phyloP scores from a whole-genome alignment of 2,797 vertebrate species.

The Lepus townsendii region DNA sequence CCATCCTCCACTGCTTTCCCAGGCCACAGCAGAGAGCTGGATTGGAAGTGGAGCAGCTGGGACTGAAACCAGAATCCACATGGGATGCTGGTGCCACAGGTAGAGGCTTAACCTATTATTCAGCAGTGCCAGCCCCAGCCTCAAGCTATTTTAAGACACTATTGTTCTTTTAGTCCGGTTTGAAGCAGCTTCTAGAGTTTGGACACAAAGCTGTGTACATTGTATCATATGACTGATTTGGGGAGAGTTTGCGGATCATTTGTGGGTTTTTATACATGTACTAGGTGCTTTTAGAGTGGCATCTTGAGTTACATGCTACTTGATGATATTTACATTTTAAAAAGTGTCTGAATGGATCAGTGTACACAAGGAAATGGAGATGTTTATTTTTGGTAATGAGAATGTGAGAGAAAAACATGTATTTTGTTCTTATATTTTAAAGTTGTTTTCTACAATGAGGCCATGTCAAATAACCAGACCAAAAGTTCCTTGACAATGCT shows the following conservation, averaged over 20 bases:
- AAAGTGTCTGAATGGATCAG: background rate
- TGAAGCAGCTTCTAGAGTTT: background rate
- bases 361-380: background rate
- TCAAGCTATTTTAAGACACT: slow-evolving; percentile 13
- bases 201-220: background rate
- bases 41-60: too few relatives aligned
- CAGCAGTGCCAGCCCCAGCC: too few relatives aligned
- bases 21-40: too few relatives aligned
- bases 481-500: background rate
- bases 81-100: too few relatives aligned
- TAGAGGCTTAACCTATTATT: too few relatives aligned
- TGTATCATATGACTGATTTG: background rate
- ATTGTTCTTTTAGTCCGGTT: background rate
- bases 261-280: background rate
- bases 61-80: too few relatives aligned
- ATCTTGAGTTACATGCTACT: background rate
- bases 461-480: background rate
- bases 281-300: background rate
- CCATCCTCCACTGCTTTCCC: too few relatives aligned
- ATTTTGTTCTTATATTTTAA: background rate
- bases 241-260: background rate
- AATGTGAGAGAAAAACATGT: background rate
- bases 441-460: background rate
- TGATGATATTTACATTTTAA: background rate
- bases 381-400: slow-evolving; percentile 16